Evolutionary conservation across 2,797 vertebrate genomes (phyloP), one percentile per base, ranked within the genome.

Genomic region (Enteromius treurensis): DNA sequence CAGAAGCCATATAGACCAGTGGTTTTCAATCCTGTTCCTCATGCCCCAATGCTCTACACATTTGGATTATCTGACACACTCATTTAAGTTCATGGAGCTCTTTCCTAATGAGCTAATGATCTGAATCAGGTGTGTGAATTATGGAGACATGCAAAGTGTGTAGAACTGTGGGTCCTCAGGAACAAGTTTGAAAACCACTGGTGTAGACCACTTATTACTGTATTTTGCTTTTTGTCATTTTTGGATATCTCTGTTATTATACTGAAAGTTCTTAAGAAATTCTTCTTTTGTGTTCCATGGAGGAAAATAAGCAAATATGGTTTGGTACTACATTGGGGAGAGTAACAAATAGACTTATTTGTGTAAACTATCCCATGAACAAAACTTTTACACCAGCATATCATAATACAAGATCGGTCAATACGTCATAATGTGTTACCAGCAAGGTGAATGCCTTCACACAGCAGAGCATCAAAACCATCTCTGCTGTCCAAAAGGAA

Each of bases 401-500:
- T 53, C 15, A 40, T 55, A 42, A 42, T 42, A 58, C 64, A 79
- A 71, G 21, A 81, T 17, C 5, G 9, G 37, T 65, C 69, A 64
- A 74, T 74, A 15, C n/a, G 5, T 34, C 80, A 74, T 81, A 21
- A 49, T 47, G 47, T 42, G 69, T 81, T 81, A 81, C 80, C 80
- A 75, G 58, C 45, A 65, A 73, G 70, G 58, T 14, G 58, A 74
- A 81, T 23, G 53, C 29, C 68, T 8, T 53, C 81, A 79, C 74
- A 62, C 26, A 60, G 82, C 70, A 85, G 62, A 42, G 34, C 53
- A 37, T 73, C 67, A 67, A 55, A 69, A 77, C 62, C 81, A 82
- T 83, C 80, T 81, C 79, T 51, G 65, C 78, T 85, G 73, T 74
- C n/a, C 85, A 62, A 64, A 70, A 76, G 77, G 53, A 79, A 81